phyloP scores from a whole-genome alignment of 2,113 vertebrate species.

The Tenrec ecaudatus region DNA sequence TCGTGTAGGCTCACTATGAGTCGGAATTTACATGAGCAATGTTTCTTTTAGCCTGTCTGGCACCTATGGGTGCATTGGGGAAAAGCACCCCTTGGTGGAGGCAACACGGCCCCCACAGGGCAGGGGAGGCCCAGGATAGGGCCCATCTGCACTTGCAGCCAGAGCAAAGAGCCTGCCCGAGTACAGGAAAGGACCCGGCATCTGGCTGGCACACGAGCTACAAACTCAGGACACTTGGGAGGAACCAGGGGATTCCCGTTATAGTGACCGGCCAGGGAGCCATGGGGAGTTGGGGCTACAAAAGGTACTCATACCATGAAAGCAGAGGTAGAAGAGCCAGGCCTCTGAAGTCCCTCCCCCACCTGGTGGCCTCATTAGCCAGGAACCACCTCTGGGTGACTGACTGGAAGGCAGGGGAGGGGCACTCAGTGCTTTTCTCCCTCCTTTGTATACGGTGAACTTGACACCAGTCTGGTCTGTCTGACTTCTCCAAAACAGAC shows the following conservation, averaged over 20 bases:
- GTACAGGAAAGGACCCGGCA: not conserved
- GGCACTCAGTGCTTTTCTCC: no score
- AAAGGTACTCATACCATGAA: not conserved
- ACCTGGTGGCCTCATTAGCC: not conserved
- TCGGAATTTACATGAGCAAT: not conserved
- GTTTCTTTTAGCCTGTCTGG: not conserved
- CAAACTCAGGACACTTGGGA: not conserved
- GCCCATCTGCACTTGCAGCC: not conserved
- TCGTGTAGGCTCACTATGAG: not conserved
- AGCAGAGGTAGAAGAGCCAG: not conserved
- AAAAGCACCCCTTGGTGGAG: not conserved
- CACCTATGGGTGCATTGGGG: not conserved
- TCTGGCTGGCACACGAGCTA: rapidly evolving
- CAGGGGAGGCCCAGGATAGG: rapidly evolving
- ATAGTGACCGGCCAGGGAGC: not conserved
- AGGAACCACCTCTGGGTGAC: not conserved
- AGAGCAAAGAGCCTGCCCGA: not conserved
- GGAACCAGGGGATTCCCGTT: not conserved
- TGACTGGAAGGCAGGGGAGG: not conserved
- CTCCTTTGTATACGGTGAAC: no score
- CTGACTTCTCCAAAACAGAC: no score
- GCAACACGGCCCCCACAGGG: not conserved
- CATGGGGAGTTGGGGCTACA: not conserved
- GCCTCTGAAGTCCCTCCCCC: not conserved
- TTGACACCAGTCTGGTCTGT: no score